These are phyloP conservation scores for Netelia inedita DNA, from an alignment of 2,888 invertebrate species.

Conservation along the genomic window DNA sequence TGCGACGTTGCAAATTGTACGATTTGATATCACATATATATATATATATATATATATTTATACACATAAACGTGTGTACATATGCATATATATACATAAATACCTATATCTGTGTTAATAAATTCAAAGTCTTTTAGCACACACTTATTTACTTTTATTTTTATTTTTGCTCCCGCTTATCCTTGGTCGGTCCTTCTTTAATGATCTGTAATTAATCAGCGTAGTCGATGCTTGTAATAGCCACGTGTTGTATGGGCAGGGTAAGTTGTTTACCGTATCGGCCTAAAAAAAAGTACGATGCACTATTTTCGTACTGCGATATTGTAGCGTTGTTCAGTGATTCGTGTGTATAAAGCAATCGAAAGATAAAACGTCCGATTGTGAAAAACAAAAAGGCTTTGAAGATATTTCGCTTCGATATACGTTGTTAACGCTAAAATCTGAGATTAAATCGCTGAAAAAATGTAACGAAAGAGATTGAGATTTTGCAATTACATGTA, in stretches of 20 bases:
- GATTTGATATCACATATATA: slow-evolving; percentile 63
- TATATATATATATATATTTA: slow-evolving; percentile 57
- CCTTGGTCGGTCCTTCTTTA: slow-evolving; percentile 56
- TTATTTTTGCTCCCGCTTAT: slow-evolving; percentile 77
- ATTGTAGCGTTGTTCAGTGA: slow-evolving; percentile 1
- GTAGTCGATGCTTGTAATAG: slow-evolving; percentile 24
- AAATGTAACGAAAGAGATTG: background rate
- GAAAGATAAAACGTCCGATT: background rate
- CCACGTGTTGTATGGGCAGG: slow-evolving; percentile 33
- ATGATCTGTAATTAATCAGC: slow-evolving; percentile 37
- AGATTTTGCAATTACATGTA: slow-evolving; percentile 18
- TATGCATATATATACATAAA: slow-evolving; percentile 53
- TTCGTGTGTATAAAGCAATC: slow-evolving; percentile 11
- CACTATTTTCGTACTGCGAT: slow-evolving; percentile 7
- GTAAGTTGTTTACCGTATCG: slow-evolving; percentile 46
- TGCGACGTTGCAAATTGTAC: slow-evolving; percentile 65
- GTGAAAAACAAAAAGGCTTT: slow-evolving; percentile 67
- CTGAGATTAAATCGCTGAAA: background rate
- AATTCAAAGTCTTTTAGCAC: slow-evolving; percentile 80
- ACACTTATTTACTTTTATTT: slow-evolving; percentile 76
- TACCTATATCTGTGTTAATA: slow-evolving; percentile 78
- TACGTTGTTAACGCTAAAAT: background rate
- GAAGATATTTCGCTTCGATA: slow-evolving; percentile 63
- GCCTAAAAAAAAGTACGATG: background rate
- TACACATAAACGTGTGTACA: slow-evolving; percentile 55